Percentiles rank a stretch among this genome's conserved stretches.
Evolutionary conservation across 2,113 vertebrate genomes (phyloP).

Genomic region (Plestiodon gilberti): DNA sequence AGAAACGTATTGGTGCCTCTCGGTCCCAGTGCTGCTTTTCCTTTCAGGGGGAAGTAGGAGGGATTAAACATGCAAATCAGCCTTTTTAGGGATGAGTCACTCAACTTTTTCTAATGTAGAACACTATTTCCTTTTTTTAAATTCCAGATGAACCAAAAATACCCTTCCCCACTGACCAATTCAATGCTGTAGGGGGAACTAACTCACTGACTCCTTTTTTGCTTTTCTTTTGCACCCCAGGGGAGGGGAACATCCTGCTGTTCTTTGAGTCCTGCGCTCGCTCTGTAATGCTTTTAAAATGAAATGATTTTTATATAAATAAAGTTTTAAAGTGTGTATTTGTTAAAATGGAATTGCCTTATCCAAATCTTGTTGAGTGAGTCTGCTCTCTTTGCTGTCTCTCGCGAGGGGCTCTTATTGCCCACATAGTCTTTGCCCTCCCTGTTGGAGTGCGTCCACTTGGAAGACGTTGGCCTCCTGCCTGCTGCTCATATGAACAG

Average conservation of each 20-base stretch:
- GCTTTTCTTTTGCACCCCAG: slow-evolving; percentile 20
- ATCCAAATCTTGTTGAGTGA: slow-evolving; percentile 13
- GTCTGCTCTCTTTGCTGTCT: background rate
- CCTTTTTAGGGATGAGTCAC: slow-evolving; percentile 55
- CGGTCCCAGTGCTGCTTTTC: slow-evolving; percentile 26
- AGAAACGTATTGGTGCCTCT: slow-evolving; percentile 48
- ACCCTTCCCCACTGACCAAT: slow-evolving; percentile 63
- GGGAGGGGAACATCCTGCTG: slow-evolving; percentile 11
- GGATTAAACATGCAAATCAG: slow-evolving; percentile 27
- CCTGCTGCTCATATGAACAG: no score
- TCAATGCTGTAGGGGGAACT: background rate
- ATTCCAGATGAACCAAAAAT: slow-evolving; percentile 79
- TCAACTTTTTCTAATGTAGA: slow-evolving; percentile 72
- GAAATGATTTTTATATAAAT: slow-evolving; percentile 87
- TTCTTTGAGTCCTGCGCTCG: slow-evolving; percentile 71
- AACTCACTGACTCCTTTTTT: slow-evolving; percentile 14
- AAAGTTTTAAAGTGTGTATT: slow-evolving; percentile 83
- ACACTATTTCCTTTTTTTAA: slow-evolving; percentile 78
- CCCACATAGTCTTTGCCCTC: background rate
- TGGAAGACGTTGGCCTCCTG: no score
- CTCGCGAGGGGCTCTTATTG: background rate
- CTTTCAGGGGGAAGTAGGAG: slow-evolving; percentile 9
- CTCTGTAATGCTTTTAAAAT: slow-evolving; percentile 82
- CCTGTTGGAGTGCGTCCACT: background rate
- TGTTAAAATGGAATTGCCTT: slow-evolving; percentile 33